phyloP scores from a whole-genome alignment of 1,140 invertebrate species.

The Drosophila tani region DNA sequence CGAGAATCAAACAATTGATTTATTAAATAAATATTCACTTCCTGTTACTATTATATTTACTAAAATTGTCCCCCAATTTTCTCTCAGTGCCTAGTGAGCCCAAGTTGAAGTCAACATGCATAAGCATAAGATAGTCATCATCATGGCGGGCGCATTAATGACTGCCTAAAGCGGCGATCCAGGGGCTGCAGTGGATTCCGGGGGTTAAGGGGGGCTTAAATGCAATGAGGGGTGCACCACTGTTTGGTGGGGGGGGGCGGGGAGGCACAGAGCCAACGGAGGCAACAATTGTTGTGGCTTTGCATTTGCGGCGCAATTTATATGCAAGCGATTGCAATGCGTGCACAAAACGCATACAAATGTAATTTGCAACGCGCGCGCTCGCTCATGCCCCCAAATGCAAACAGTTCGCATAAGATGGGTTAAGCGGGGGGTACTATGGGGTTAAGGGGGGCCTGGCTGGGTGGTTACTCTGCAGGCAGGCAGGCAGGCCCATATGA shows the following conservation, averaged over 20 bases:
- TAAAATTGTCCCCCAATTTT: background rate
- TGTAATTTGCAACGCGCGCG: constrained; percentile 73
- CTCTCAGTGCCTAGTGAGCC: constrained; percentile 16
- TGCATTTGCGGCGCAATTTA: constrained; percentile 81
- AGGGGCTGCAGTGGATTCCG: constrained; percentile 7
- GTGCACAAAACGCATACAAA: constrained; percentile 82
- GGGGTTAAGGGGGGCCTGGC: constrained; percentile 15
- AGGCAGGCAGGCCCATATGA: constrained; percentile 67
- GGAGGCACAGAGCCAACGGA: background rate
- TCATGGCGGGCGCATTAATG: constrained; percentile 76
- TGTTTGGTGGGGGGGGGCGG: background rate
- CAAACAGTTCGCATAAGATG: constrained; percentile 47
- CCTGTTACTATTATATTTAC: background rate
- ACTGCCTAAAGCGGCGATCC: constrained; percentile 43
- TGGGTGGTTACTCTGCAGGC: constrained; percentile 30
- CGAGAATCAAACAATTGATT: background rate
- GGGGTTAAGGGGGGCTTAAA: background rate
- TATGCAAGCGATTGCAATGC: constrained; percentile 81
- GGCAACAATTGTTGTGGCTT: constrained; percentile 76
- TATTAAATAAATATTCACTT: too few species aligned
- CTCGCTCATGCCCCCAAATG: constrained; percentile 68
- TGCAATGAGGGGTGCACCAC: background rate
- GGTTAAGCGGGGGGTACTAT: constrained; percentile 5
- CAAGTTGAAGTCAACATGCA: constrained; percentile 61
- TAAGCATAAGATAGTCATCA: constrained; percentile 80